Evolutionary conservation across 2,113 vertebrate genomes (phyloP), one percentile per base, ranked within the genome.

Genomic region (Corythaixoides concolor): DNA sequence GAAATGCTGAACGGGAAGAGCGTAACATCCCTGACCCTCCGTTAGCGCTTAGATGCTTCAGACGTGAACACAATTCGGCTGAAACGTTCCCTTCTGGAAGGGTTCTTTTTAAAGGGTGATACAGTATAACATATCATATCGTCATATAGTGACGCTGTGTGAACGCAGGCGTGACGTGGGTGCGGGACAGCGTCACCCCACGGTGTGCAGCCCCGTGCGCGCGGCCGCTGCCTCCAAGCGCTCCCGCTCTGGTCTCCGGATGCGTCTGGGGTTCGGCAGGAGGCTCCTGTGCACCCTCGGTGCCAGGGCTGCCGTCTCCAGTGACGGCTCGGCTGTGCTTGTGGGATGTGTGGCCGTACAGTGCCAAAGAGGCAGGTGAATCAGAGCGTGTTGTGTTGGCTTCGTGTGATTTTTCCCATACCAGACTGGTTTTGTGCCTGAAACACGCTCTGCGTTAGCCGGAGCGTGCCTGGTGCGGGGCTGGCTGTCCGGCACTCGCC

Each of bases 381-480:
- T 49, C 39, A 18, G 47, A 90, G 82, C 53, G 2, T 4, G 10
- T 15, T 30, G 35, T 13, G n/a, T 35, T 14, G 32, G 12, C 53
- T 77, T 39, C 33, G 37, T 39, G 58, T 59, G 56, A 66, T 64
- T 73, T 59, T 73, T 52, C 58, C 49, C 55, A 8, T 13, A n/a
- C 37, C 64, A 69, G 26, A 77, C 27, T 12, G 16, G 59, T 59
- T 63, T 64, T 9, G 12, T 18, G 16, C 43, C 79, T 43, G 35
- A 67, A n/a, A 69, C 24, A 30, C 1, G 0, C 30, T 39, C 63
- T 24, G 1, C 2, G 2, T 43, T 55, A 56, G 60, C 8, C 1
- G 0, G 35, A 45, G 78, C 2, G 0, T 2, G 49, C 8, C 0
- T 5, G 62, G 37, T 26, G 49, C 73, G 14, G 6, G 28, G 82